These are phyloP conservation scores for Drosophila pruinosa DNA, from an alignment of 1,140 invertebrate species.

Conservation along the genomic window DNA sequence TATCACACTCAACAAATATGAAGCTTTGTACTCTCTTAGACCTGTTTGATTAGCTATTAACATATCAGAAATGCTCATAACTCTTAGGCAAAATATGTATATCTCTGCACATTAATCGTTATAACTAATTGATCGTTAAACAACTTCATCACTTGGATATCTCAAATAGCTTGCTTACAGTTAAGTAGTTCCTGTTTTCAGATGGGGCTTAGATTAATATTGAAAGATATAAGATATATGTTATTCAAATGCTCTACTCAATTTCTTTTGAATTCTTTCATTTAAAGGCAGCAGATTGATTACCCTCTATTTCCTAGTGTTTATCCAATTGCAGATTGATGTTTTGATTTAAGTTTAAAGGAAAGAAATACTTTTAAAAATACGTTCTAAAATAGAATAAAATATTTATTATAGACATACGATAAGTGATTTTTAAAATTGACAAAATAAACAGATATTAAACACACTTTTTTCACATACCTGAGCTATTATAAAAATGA, in stretches of 20 bases:
- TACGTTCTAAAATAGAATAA: too few relatives aligned
- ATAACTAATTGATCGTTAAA: conserved; percentile 8
- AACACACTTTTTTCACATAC: too few relatives aligned
- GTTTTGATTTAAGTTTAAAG: neutral
- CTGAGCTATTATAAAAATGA: too few relatives aligned
- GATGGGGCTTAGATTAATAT: neutral
- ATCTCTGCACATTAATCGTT: conserved; percentile 3
- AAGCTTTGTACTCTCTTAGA: neutral
- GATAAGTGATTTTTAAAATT: too few relatives aligned
- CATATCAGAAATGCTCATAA: neutral
- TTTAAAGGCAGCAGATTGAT: neutral
- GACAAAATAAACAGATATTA: too few relatives aligned
- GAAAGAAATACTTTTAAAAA: neutral
- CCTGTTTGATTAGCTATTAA: neutral
- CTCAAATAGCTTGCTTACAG: neutral
- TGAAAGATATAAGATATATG: neutral
- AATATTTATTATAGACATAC: too few relatives aligned
- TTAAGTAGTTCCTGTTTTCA: neutral
- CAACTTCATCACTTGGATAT: conserved; percentile 4
- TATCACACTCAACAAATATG: neutral
- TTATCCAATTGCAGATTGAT: neutral
- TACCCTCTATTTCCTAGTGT: neutral
- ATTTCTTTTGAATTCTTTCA: neutral
- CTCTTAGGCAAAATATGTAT: neutral
- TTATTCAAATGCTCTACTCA: neutral